Conservation (phyloP, 1,140 invertebrate species). For the Matsumurasca onukii region DNA sequence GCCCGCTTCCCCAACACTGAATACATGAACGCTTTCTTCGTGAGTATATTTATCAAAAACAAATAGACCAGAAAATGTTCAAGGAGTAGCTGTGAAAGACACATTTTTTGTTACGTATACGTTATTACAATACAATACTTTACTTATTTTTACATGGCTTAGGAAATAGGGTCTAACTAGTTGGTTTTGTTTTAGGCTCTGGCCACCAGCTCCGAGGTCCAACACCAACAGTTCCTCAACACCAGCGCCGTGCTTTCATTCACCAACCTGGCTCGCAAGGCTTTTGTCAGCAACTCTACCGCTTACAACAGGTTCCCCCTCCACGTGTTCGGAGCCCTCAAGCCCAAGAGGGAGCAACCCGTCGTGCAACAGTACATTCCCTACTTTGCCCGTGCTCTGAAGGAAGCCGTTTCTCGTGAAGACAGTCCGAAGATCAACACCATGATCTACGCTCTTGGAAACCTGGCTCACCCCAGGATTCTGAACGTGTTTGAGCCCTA, state of each 20-base stretch:
- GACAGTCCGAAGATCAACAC: slow-evolving; percentile 58
- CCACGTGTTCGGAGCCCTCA: slow-evolving; percentile 58
- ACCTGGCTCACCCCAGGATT: slow-evolving; percentile 58
- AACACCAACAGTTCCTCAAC: slow-evolving; percentile 52
- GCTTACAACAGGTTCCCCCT: slow-evolving; percentile 60
- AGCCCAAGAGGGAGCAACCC: slow-evolving; percentile 50
- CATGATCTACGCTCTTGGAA: slow-evolving; percentile 62
- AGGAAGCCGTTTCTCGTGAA: slow-evolving; percentile 51
- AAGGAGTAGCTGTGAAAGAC: too few relatives aligned
- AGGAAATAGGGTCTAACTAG: too few relatives aligned
- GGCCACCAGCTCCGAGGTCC: slow-evolving; percentile 51
- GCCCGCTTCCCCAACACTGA: slow-evolving; percentile 61
- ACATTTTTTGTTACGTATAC: too few relatives aligned
- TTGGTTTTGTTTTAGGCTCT: slow-evolving; percentile 47
- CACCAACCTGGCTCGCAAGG: slow-evolving; percentile 57
- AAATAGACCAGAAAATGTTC: too few relatives aligned
- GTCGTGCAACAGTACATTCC: slow-evolving; percentile 58
- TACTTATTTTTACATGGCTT: too few relatives aligned
- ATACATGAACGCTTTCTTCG: slow-evolving; percentile 58
- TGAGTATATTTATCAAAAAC: too few relatives aligned
- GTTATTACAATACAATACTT: too few relatives aligned
- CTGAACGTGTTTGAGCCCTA: slow-evolving; percentile 62
- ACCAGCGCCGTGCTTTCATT: slow-evolving; percentile 56
- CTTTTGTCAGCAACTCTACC: slow-evolving; percentile 56
- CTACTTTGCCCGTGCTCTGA: slow-evolving; percentile 54